Evolutionary conservation across 64 coral and sea anemone species (phyloP).

Genomic region (Porites lutea): DNA sequence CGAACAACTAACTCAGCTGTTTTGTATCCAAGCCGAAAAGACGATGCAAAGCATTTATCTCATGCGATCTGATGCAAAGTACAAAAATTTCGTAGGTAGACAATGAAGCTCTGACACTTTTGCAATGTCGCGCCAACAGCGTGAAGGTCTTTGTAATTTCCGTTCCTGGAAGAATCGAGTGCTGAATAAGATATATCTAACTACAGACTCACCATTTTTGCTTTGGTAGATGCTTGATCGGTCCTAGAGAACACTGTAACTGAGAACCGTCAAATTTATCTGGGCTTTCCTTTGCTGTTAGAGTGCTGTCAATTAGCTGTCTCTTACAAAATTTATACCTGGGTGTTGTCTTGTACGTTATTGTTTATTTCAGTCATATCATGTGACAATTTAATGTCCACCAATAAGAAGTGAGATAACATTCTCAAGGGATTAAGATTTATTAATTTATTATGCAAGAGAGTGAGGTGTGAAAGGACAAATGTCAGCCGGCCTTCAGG

Average conservation of each 20-base stretch:
- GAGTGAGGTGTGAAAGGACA: too few relatives aligned
- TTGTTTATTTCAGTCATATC: not conserved
- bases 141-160: too few relatives aligned
- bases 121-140: too few relatives aligned
- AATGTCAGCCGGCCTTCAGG: too few relatives aligned
- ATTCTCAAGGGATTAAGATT: too few relatives aligned
- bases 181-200: not conserved
- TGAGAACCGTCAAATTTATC: not conserved
- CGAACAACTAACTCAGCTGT: too few relatives aligned
- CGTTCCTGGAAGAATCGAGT: not conserved
- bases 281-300: not conserved
- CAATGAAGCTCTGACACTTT: too few relatives aligned
- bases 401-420: not conserved
- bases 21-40: too few relatives aligned
- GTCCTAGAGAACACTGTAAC: conserved; percentile 43
- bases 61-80: not conserved
- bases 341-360: not conserved
- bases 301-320: not conserved
- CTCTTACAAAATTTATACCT: not conserved
- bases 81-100: not conserved
- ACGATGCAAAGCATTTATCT: too few relatives aligned
- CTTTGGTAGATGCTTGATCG: not conserved
- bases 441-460: too few relatives aligned
- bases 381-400: not conserved
- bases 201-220: conserved; percentile 8